These are phyloP conservation scores for Stictonetta naevosa DNA, from an alignment of 2,113 vertebrate species.

Conservation along the genomic window DNA sequence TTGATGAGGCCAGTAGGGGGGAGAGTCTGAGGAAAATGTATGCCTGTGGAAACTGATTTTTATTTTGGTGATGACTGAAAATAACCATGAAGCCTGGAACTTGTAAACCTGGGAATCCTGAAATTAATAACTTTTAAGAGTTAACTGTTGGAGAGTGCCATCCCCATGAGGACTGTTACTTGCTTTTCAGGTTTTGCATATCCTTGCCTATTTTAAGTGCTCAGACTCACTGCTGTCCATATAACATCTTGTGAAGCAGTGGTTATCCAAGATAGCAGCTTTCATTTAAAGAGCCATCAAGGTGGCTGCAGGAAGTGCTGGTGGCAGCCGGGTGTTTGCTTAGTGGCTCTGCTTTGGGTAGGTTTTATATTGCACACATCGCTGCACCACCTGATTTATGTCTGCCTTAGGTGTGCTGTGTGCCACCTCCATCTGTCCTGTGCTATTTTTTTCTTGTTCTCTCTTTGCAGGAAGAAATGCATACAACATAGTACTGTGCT, in stretches of 20 bases:
- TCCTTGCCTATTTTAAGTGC: constrained; percentile 4
- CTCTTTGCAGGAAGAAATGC: neutral
- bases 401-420: neutral
- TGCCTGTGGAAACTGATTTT: constrained; percentile 59
- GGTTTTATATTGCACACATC: neutral
- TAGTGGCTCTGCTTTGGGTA: neutral
- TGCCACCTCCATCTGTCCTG: neutral
- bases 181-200: constrained; percentile 12
- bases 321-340: neutral
- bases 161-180: neutral
- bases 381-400: neutral
- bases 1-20: constrained; percentile 43
- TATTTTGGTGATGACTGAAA: constrained; percentile 51
- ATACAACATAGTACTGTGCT: neutral
- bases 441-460: neutral
- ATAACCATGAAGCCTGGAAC: constrained; percentile 43
- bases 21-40: constrained; percentile 41
- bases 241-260: neutral
- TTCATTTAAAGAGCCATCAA: neutral
- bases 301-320: neutral
- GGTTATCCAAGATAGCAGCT: neutral
- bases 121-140: constrained; percentile 57
- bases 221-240: neutral
- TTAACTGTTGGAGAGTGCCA: constrained; percentile 40
- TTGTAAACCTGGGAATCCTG: constrained; percentile 59